phyloP scores from a whole-genome alignment of 1,140 invertebrate species.

The Euschistus heros region DNA sequence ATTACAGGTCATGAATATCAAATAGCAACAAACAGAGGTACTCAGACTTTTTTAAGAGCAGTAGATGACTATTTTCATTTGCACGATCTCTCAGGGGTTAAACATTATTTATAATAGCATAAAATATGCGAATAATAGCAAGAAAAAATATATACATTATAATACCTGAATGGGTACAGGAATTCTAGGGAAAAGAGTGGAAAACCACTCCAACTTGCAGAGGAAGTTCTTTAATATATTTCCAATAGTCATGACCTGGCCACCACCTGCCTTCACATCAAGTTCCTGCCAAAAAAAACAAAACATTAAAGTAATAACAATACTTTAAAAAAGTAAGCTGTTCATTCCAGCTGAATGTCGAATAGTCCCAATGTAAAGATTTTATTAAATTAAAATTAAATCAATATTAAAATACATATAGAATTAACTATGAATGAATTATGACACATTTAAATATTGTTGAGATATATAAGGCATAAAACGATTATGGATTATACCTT shows the following conservation, averaged over 20 bases:
- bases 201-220: constrained; percentile 95
- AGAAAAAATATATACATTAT: not conserved
- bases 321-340: not conserved
- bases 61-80: too few relatives aligned
- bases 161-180: constrained; percentile 94
- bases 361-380: constrained; percentile 1
- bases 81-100: not conserved
- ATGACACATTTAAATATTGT: too few relatives aligned
- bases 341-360: not conserved
- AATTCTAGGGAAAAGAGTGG: constrained; percentile 94
- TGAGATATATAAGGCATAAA: not conserved
- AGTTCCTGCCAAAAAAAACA: constrained; percentile 51
- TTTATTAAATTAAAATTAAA: not conserved
- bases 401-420: not conserved
- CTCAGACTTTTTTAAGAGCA: not conserved
- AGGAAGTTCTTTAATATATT: constrained; percentile 88
- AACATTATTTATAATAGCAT: not conserved
- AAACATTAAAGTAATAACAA: not conserved
- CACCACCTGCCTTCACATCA: constrained; percentile 94
- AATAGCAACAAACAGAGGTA: too few relatives aligned
- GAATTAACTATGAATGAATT: too few relatives aligned
- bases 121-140: not conserved
- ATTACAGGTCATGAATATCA: too few relatives aligned
- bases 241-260: constrained; percentile 87
- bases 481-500: not conserved